phyloP scores from a whole-genome alignment of 1,140 invertebrate genomes.

The Phthorimaea operculella region DNA sequence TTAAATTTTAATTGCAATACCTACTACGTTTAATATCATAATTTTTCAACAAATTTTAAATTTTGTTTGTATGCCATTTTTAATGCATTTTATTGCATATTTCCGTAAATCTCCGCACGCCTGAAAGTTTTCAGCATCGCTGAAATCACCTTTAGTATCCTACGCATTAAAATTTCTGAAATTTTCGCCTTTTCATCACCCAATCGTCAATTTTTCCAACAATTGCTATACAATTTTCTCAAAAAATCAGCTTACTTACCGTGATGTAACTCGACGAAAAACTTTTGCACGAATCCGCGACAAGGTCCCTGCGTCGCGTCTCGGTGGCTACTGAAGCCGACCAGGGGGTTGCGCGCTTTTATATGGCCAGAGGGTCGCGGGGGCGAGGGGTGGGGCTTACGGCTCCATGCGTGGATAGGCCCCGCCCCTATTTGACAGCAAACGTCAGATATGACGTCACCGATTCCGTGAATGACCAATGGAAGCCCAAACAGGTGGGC shows the following conservation, averaged over 20 bases:
- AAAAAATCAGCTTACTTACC: conserved; percentile 26
- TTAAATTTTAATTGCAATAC: too few relatives aligned
- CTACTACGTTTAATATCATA: too few relatives aligned
- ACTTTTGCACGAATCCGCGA: conserved; percentile 28
- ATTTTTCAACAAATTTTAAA: too few relatives aligned
- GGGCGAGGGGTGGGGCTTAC: conserved; percentile 29
- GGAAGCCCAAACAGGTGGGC: neutral
- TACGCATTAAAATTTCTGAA: neutral
- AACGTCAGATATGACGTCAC: conserved; percentile 37
- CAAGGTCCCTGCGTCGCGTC: conserved; percentile 16
- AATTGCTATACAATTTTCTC: neutral
- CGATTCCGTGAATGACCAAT: conserved; percentile 12
- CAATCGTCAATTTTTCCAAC: neutral
- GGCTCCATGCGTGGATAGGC: conserved; percentile 26
- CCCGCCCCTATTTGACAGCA: conserved; percentile 34
- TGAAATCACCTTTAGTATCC: too few relatives aligned
- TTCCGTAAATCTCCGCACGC: too few relatives aligned
- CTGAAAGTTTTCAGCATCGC: too few relatives aligned
- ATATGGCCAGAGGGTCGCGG: conserved; percentile 24
- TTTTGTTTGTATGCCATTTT: too few relatives aligned
- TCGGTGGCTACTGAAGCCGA: conserved; percentile 24
- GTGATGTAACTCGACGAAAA: conserved; percentile 25
- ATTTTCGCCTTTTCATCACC: neutral
- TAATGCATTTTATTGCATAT: too few relatives aligned
- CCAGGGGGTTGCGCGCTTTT: conserved; percentile 25